Evolutionary conservation across 2,797 vertebrate species (phyloP).

Genomic region (Cyclura pinguis): DNA sequence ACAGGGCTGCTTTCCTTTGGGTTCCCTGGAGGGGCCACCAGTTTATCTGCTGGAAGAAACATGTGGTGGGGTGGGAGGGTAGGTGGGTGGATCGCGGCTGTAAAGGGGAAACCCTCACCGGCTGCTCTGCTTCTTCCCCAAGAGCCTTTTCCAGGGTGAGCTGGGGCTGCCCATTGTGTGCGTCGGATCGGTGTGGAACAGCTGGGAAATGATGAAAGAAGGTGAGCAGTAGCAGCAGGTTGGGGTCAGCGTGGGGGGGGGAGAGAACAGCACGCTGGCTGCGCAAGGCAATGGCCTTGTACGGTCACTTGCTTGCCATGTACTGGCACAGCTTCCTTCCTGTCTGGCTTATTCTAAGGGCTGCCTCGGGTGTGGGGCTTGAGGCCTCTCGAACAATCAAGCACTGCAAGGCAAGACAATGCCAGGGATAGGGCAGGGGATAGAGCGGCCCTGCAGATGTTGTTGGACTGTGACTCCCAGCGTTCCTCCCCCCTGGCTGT

Average conservation of each 20-base stretch:
- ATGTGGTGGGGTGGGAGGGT: accelerated
- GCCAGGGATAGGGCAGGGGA: not conserved
- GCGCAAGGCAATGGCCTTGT: no score
- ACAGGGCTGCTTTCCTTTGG: no score
- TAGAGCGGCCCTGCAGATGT: not conserved
- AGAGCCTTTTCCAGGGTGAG: constrained; percentile 84
- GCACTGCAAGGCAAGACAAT: not conserved
- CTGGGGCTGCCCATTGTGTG: constrained; percentile 90
- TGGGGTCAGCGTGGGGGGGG: accelerated
- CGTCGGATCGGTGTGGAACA: constrained; percentile 94
- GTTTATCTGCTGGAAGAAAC: no score
- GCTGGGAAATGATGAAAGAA: constrained; percentile 89
- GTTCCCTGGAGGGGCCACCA: no score
- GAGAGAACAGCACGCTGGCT: no score
- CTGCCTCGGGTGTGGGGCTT: not conserved
- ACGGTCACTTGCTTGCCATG: no score
- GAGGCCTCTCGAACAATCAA: not conserved
- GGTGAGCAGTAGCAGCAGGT: constrained; percentile 75
- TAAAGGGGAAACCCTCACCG: accelerated
- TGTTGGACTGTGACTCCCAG: no score
- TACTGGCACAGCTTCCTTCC: not conserved
- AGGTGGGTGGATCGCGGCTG: accelerated
- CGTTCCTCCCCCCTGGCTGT: no score
- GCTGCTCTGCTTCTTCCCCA: not conserved
- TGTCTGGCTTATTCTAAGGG: no score